Base-by-base conservation (phyloP, 2,888 invertebrate genomes). In the Tetragonula carbonaria region DNA sequence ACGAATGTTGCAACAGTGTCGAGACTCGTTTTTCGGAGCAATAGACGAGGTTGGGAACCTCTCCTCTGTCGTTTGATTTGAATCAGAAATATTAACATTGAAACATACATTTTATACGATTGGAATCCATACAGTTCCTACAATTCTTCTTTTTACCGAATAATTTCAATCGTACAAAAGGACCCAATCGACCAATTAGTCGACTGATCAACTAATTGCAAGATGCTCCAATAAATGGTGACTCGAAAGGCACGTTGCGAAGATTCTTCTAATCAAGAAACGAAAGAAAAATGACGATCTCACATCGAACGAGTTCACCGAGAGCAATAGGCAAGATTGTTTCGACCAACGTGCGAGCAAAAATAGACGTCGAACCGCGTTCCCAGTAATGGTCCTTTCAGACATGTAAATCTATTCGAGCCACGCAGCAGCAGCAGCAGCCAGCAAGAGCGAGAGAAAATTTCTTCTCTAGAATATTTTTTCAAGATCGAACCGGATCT, bases 341-440 rank as follows among this genome's bases (percentile, higher is more conserved):
- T 86, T 77, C 76, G 75, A 79, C 33, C 53, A 59, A 8, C 53
- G 66, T 33, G 53, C 23, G 45, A 28, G 62, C 72, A 78, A 76
- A 81, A 88, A 86, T 84, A 85, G 85, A 84, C 70, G 70, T 75
- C 63, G 77, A 76, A 63, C 50, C 59, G 73, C 75, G 71, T 82
- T 83, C 80, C 66, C 70, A 72, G 73, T 86, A 87, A 90, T 87
- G 71, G 80, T 85, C 83, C 84, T 86, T 88, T 91, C 91, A 90
- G 90, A 91, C 91, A 91, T 91, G 91, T 86, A 91, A 91, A 91
- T 91, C 89, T 91, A 90, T 91, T 88, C 89, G 85, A 63, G 67
- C 79, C 77, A 79, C 80, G 82, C 80, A 82, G 76, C 75, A 66
- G 59, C 80, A 82, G 59, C 80, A 82, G 76, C 75, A 66, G 59